phyloP scores from a whole-genome alignment of 30 jellyfish, hydroid and myxozoan genomes.

The Hydra vulgaris region DNA sequence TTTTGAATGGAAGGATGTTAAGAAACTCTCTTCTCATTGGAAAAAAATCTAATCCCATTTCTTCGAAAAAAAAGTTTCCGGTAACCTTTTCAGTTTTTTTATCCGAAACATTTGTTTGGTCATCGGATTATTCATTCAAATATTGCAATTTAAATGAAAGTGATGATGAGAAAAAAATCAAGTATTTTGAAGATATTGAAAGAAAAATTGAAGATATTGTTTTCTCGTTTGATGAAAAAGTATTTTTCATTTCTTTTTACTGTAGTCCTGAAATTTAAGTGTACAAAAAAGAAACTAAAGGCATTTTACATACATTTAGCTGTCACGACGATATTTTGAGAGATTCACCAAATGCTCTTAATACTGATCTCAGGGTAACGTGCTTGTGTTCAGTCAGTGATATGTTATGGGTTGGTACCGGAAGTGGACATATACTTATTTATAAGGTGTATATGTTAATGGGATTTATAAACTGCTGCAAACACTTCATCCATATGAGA shows the following conservation, averaged over 20 bases:
- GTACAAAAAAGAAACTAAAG: slow-evolving; percentile 15
- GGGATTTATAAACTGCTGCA: not conserved
- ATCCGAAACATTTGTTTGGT: not conserved
- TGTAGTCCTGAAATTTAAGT: slow-evolving; percentile 42
- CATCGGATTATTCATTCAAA: not conserved
- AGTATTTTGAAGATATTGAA: not conserved
- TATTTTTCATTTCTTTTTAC: slow-evolving; percentile 28
- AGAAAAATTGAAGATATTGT: slow-evolving; percentile 26
- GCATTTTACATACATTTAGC: slow-evolving; percentile 17
- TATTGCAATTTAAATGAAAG: not conserved
- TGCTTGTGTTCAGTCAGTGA: slow-evolving; percentile 45
- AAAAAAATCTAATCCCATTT: not conserved
- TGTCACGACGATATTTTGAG: slow-evolving; percentile 36
- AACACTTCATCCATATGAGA: not conserved
- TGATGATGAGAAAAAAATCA: not conserved
- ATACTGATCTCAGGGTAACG: slow-evolving; percentile 55
- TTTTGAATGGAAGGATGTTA: not conserved
- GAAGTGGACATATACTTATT: slow-evolving; percentile 81
- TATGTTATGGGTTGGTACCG: slow-evolving; percentile 89
- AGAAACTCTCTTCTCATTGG: not conserved
- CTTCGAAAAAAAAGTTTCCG: no score
- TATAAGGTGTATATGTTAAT: not conserved
- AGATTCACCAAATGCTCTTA: slow-evolving; percentile 41
- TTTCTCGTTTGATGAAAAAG: slow-evolving; percentile 29
- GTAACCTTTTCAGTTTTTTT: not conserved